Base-by-base conservation (phyloP, 2,797 vertebrate genomes). In the Trematomus bernacchii region DNA sequence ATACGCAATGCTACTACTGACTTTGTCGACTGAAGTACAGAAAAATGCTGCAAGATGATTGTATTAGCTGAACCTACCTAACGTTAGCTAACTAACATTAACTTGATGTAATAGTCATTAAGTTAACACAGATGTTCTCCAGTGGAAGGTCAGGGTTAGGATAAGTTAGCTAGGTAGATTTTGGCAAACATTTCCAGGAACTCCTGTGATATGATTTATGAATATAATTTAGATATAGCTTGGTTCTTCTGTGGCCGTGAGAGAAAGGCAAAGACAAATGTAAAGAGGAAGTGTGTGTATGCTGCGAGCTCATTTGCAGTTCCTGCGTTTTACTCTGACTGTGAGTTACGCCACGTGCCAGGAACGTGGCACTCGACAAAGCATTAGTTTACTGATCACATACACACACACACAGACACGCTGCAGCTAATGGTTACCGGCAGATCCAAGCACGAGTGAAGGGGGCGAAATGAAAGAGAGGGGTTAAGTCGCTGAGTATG, bases 401-500 rank as follows among this genome's bases (percentile, higher is more conserved):
- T 15, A 46, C 71, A 70, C 72, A 66, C 83, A 71, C 83, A 71
- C 79, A 51, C 62, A 70, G 18, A 57, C 75, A 66, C 47, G 44
- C 84, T 55, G 83, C 83, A 61, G 85, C 80, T 91, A 92, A 92
- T 91, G 85, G 91, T 88, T 92, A 80, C 89, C 73, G 89, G 84
- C 83, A 85, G 88, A 92, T 90, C 87, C 74, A 43, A 91, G 91
- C 89, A 89, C 79, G 59, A 89, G 91, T 77, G 82, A 86, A 85
- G 80, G 80, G 90, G 89, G 91, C 80, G 61, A 87, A 92, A 94
- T 94, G 92, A 94, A 94, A 95, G 95, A 87, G 89, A 91, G 88
- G 83, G 94, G 92, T 93, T 95, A 95, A 95, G 93, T 92, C 92
- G 71, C 78, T 92, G 93, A 93, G 94, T 94, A 94, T 92, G 91